Conservation (phyloP, 1,140 invertebrate species). For the Hirudo medicinalis region DNA sequence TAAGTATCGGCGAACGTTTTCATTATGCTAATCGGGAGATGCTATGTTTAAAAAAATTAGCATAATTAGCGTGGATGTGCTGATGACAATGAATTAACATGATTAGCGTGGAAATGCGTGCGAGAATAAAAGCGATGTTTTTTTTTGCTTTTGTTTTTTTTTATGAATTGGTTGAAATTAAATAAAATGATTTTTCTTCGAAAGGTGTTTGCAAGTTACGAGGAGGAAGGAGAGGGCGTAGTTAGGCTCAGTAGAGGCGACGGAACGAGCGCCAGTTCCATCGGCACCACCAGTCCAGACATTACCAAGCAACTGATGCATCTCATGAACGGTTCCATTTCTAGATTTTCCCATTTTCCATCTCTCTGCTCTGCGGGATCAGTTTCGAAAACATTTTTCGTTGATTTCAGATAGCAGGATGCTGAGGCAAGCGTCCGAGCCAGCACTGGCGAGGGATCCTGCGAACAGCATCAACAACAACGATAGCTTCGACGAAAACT, state of each 20-base stretch:
- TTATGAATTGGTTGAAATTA: too few species aligned
- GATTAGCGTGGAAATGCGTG: not conserved
- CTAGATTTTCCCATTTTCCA: not conserved
- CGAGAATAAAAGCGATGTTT: too few species aligned
- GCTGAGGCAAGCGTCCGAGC: not conserved
- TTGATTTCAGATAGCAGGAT: not conserved
- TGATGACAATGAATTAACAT: not conserved
- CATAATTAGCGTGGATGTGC: too few species aligned
- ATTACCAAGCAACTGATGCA: conserved; percentile 6
- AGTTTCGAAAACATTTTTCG: too few species aligned
- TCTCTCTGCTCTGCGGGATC: too few species aligned
- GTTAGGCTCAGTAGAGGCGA: not conserved
- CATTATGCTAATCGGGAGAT: too few species aligned
- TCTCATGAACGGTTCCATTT: not conserved
- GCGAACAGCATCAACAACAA: not conserved
- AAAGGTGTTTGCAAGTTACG: conserved; percentile 11
- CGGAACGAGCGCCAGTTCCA: conserved; percentile 14
- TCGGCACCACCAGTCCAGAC: conserved; percentile 12
- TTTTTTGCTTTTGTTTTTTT: too few species aligned
- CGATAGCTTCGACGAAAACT: not conserved
- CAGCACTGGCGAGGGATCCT: not conserved
- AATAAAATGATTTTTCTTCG: too few species aligned
- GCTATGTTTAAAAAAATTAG: too few species aligned
- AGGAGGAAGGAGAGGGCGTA: not conserved
- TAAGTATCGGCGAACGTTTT: not conserved